phyloP scores from a whole-genome alignment of 2,888 invertebrate genomes.

The Rhagonycha fulva region DNA sequence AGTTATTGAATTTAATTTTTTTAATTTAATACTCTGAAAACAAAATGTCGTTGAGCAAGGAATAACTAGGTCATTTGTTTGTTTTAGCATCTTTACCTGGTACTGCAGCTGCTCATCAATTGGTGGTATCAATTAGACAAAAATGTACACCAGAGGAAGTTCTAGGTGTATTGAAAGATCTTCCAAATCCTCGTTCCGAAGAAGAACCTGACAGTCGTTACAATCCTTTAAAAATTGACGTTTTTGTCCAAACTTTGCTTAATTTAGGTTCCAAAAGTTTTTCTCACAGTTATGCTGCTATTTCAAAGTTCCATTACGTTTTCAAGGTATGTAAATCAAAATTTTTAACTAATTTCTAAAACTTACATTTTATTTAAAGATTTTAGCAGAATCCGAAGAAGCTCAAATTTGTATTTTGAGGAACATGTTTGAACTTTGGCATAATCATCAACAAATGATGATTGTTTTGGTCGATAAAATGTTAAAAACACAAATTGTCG shows the following conservation, averaged over 20 bases:
- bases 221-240: conserved; percentile 93
- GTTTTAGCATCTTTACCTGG: conserved; percentile 74
- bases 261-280: conserved; percentile 96
- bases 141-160: conserved; percentile 92
- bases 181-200: conserved; percentile 80
- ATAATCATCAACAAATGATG: conserved; percentile 95
- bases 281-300: conserved; percentile 98
- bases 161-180: conserved; percentile 80
- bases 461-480: conserved; percentile 95
- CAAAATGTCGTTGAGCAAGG: neutral
- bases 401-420: conserved; percentile 92
- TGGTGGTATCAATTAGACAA: conserved; percentile 84
- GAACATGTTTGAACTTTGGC: conserved; percentile 95
- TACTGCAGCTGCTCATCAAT: conserved; percentile 81
- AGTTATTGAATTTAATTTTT: conserved; percentile 48
- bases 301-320: conserved; percentile 93
- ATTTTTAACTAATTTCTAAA: neutral
- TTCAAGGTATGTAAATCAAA: conserved; percentile 68
- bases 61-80: conserved; percentile 6
- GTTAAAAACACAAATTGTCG: conserved; percentile 95
- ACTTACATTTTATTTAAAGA: conserved; percentile 55
- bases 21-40: neutral
- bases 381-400: conserved; percentile 90
- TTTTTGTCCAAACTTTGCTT: conserved; percentile 93
- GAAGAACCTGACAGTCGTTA: conserved; percentile 76